Evolutionary conservation across 2,888 invertebrate species (phyloP).

Genomic region (Steinernema carpocapsae): DNA sequence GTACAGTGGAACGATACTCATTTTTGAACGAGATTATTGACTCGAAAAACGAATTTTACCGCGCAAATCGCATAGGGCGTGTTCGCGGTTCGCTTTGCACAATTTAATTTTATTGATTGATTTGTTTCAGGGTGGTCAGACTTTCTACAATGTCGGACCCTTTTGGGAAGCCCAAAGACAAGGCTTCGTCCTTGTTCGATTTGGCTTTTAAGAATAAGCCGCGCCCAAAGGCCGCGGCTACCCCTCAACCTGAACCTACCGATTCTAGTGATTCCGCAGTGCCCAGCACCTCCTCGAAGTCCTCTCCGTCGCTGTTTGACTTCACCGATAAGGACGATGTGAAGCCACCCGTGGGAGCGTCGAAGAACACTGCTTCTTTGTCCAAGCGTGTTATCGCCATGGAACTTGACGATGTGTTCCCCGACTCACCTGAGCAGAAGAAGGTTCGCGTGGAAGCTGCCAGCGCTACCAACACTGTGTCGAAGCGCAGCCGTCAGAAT

Average conservation of each 20-base stretch:
- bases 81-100: too few species aligned
- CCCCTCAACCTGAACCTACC: background rate
- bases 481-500: too few species aligned
- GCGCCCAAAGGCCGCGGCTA: background rate
- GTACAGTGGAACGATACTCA: too few species aligned
- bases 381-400: background rate
- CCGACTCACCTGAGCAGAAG: background rate
- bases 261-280: background rate
- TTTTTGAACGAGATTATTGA: too few species aligned
- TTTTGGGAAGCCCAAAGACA: too few species aligned
- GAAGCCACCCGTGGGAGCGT: background rate
- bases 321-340: constrained; percentile 26
- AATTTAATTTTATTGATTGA: too few species aligned
- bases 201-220: constrained; percentile 49
- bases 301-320: constrained; percentile 22
- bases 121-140: too few species aligned
- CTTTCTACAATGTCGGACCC: too few species aligned
- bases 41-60: too few species aligned
- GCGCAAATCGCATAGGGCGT: too few species aligned
- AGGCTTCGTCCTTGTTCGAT: constrained; percentile 45
- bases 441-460: background rate
- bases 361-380: background rate
- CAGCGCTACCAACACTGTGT: too few species aligned
- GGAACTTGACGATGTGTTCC: background rate
- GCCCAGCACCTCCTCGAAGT: background rate